These are phyloP conservation scores for Podotricha telesiphe DNA, from an alignment of 2,888 invertebrate genomes.

Conservation along the genomic window DNA sequence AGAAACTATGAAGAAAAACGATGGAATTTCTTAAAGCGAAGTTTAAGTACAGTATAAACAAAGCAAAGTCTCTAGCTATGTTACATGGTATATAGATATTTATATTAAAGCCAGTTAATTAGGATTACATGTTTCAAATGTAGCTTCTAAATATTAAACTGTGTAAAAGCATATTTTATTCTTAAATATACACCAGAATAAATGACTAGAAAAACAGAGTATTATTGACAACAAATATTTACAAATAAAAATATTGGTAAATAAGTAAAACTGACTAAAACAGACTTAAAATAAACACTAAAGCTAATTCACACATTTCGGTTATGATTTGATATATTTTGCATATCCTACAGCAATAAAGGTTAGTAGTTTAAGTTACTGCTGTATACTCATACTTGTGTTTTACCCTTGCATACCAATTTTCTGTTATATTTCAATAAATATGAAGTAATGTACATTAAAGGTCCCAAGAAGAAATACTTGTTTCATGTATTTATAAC, in stretches of 20 bases:
- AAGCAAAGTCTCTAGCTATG: slow-evolving; percentile 38
- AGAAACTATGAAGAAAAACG: not conserved
- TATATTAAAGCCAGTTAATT: slow-evolving; percentile 41
- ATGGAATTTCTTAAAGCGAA: slow-evolving; percentile 21
- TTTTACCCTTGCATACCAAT: not conserved
- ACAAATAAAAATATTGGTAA: not conserved
- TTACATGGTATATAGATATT: slow-evolving; percentile 24
- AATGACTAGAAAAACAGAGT: slow-evolving; percentile 31
- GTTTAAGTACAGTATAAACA: slow-evolving; percentile 28
- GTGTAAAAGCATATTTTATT: slow-evolving; percentile 6
- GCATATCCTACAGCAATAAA: not conserved
- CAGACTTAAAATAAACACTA: slow-evolving; percentile 2
- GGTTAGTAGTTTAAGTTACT: not conserved
- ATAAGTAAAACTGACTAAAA: slow-evolving; percentile 4
- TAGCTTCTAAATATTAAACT: slow-evolving; percentile 29
- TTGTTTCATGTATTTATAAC: slow-evolving; percentile 24
- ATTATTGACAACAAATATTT: not conserved
- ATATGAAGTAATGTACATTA: slow-evolving; percentile 5
- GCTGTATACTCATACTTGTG: not conserved
- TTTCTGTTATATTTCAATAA: not conserved
- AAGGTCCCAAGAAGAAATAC: slow-evolving; percentile 24
- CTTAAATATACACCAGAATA: slow-evolving; percentile 14
- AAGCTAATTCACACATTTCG: slow-evolving; percentile 10
- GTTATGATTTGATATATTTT: not conserved
- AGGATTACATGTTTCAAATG: slow-evolving; percentile 40